Percentiles rank a stretch among this genome's conserved stretches.
These are phyloP conservation scores for Epiblema foenella DNA, from an alignment of 2,888 invertebrate species.

Conservation along the genomic window DNA sequence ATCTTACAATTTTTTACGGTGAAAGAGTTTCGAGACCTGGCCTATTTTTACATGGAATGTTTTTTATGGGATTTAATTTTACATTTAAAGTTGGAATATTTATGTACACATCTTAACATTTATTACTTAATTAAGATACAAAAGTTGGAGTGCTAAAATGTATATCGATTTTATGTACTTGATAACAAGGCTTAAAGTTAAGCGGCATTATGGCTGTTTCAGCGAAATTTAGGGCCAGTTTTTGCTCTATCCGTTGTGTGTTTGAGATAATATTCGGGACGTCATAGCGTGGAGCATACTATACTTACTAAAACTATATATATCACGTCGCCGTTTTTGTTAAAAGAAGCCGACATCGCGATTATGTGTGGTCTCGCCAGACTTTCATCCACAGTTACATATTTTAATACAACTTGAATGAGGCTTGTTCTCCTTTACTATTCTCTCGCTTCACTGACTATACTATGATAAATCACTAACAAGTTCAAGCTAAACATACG, in stretches of 20 bases:
- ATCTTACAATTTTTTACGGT: too few species aligned
- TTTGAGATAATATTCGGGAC: background rate
- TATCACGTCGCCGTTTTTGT: background rate
- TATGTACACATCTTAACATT: slow-evolving; percentile 17
- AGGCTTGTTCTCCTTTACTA: too few species aligned
- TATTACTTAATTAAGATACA: slow-evolving; percentile 4
- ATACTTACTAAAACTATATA: background rate
- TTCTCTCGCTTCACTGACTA: too few species aligned
- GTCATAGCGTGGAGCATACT: background rate
- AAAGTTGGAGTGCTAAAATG: slow-evolving; percentile 7
- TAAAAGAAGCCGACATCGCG: background rate
- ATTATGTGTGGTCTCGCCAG: background rate
- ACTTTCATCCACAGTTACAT: too few species aligned
- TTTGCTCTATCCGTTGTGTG: background rate
- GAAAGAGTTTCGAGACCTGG: too few species aligned
- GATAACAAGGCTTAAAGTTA: slow-evolving; percentile 3
- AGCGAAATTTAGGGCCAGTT: slow-evolving; percentile 4
- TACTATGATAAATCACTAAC: too few species aligned
- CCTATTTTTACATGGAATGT: too few species aligned
- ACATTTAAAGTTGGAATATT: slow-evolving; percentile 8
- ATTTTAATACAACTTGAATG: too few species aligned
- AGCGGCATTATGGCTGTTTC: slow-evolving; percentile 5
- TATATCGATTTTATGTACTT: slow-evolving; percentile 7
- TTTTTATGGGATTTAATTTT: slow-evolving; percentile 1
- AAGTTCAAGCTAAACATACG: too few species aligned